Percentiles rank a stretch among this genome's conserved stretches.
Evolutionary conservation across 1,140 invertebrate species (phyloP).

Genomic region (Caenorhabditis remanei): DNA sequence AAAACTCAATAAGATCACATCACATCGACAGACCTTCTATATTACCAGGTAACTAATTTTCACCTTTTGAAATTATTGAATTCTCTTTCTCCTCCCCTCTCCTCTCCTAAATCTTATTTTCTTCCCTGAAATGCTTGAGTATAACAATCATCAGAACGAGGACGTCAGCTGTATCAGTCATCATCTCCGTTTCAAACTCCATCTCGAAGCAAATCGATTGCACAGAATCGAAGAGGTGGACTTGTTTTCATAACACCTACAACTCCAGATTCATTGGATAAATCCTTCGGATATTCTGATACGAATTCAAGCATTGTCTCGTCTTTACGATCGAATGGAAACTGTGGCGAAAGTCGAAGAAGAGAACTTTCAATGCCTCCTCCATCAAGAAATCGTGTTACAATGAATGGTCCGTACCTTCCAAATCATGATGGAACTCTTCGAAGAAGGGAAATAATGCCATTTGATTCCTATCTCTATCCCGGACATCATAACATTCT

Average conservation of each 20-base stretch:
- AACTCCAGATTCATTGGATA: conserved; percentile 25
- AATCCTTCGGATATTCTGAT: conserved; percentile 17
- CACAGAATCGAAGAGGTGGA: conserved; percentile 28
- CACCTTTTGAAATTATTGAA: neutral
- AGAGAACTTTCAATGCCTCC: conserved; percentile 45
- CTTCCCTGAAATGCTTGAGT: neutral
- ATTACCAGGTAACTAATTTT: conserved; percentile 1
- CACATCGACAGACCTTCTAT: conserved; percentile 31
- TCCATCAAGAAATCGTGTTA: conserved; percentile 31
- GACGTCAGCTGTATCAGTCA: conserved; percentile 12
- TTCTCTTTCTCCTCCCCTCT: neutral
- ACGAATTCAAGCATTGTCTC: conserved; percentile 30
- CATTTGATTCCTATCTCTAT: conserved; percentile 53
- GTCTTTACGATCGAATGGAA: conserved; percentile 29
- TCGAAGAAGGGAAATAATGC: conserved; percentile 30
- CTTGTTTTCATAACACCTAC: conserved; percentile 30
- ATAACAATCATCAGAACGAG: conserved; percentile 17
- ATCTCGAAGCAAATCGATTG: conserved; percentile 21
- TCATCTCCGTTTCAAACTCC: conserved; percentile 6
- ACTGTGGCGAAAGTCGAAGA: conserved; percentile 27
- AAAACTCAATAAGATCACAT: conserved; percentile 45
- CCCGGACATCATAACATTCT: conserved; percentile 34
- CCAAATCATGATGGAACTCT: conserved; percentile 9
- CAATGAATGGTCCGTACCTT: neutral
- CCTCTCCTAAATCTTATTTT: neutral